Base-by-base conservation (phyloP, 2,797 vertebrate genomes). In the Rhabdophis nuchalis region DNA sequence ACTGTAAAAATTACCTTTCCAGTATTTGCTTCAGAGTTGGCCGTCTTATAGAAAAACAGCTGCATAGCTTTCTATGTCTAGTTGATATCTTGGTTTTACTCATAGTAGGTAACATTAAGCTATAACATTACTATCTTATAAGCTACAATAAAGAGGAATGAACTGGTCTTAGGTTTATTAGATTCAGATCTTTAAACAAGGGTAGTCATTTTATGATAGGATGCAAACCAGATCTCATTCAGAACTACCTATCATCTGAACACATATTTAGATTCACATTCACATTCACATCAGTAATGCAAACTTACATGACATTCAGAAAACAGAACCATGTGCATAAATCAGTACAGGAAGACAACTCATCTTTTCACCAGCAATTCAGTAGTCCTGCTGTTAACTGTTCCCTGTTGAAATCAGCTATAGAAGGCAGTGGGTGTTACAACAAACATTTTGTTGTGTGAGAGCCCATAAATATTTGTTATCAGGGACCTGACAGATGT, bases 391-490 rank as follows among this genome's bases (percentile, higher is more conserved):
- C 86, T 88, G 56, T 89, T 88, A 85, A 72, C 25, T 25, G 64
- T 82, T 93, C 68, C 68, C 86, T 85, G 89, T 57, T 87, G 68
- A 93, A 93, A 91, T 93, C 89, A 88, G 46, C 68, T 61, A 93
- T 50, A 85, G 89, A 93, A 91, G 90, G 89, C 68, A 85, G 89
- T 91, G 89, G 85, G 85, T 90, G 92, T 92, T 92, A 41, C 27
- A 61, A 89, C 77, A 82, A 82, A 82, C 10, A 25, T 82, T 82
- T 82, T 57, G 57, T 29, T 88, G 27, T 64, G 57, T 88, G 86
- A 91, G 89, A 93, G 89, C 89, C 89, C 92, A 93, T 93, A 93
- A 93, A 93, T 93, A 91, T 93, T 91, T 93, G 92, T 93, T 93
- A 93, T 88, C 86, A 93, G 92, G 88, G 92, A 93, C 90, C 68